Base-by-base conservation (phyloP, 2,797 vertebrate genomes). In the Pantherophis vulpinus region DNA sequence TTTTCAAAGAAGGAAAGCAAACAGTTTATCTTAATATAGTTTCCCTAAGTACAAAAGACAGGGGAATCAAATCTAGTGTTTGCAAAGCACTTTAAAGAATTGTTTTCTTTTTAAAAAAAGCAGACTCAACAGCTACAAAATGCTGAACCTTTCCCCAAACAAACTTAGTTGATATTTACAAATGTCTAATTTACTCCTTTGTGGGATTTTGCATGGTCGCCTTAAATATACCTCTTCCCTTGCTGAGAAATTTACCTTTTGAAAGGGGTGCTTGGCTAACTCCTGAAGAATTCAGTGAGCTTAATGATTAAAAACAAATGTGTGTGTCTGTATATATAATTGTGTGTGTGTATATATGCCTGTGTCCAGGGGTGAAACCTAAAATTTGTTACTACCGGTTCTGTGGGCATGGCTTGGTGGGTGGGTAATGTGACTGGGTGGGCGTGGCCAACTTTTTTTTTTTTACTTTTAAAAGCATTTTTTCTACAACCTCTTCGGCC, bases 1-100 rank as follows among this genome's bases (percentile, higher is more conserved):
- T 96, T 94, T 54, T 95, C 96, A 97, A 97, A 96, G 93, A 96
- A 95, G 87, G 96, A 97, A 97, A 96, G 96, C 91, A 96, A 97
- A 96, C 47, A 93, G 20, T 93, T 97, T 94, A 83, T 95, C 94
- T 95, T 94, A 83, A 55, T 95, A 93, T 88, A 20, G 94, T 96
- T 97, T 97, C 96, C 93, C 95, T 96, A 95, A 96, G 97, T 92
- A 95, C 20, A 42, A 18, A n/a, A 54, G 47, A 5, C 14, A 5
- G 47, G 9, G 27, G 12, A 93, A 94, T 89, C 91, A 86, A 59
- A 86, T 91, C 95, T 96, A 94, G 90, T 96, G 94, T 96, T 96
- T 95, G 95, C 97, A 97, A 94, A 96, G 94, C 95, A 96, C 97
- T 94, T 83, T 93, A 83, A 88, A 42, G 1, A 0, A 0, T 0